Percentiles rank a stretch among this genome's conserved stretches.
Evolutionary conservation across 92 coral and sea anemone genomes (phyloP).

Genomic region (Phenganax subtilis): DNA sequence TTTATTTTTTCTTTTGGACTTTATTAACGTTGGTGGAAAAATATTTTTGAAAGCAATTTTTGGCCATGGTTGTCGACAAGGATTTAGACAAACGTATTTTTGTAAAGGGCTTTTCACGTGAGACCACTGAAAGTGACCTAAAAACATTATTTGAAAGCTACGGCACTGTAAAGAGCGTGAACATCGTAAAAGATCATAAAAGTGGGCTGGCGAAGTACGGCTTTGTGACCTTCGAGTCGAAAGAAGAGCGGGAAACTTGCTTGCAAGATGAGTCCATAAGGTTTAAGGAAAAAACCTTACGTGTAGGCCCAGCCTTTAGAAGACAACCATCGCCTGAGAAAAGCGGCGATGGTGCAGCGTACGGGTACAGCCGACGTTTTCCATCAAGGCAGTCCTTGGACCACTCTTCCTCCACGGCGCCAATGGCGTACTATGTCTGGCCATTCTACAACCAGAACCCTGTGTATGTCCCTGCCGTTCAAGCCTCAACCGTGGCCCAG

Average conservation of each 20-base stretch:
- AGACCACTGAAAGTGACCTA: conserved; percentile 91
- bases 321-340: conserved; percentile 54
- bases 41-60: not conserved
- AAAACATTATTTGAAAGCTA: conserved; percentile 78
- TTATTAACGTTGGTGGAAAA: not conserved
- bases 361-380: conserved; percentile 34
- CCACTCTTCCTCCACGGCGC: conserved; percentile 39
- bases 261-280: conserved; percentile 73
- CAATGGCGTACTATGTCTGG: conserved; percentile 33
- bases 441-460: conserved; percentile 34
- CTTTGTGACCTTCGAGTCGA: conserved; percentile 93
- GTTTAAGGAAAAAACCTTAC: conserved; percentile 81
- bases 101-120: conserved; percentile 91
- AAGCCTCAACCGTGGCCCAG: conserved; percentile 37
- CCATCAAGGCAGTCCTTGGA: conserved; percentile 36
- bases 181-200: conserved; percentile 83
- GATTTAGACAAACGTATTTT: conserved; percentile 68
- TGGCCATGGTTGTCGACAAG: conserved; percentile 31
- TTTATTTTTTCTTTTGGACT: conserved; percentile 16
- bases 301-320: conserved; percentile 76
- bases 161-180: conserved; percentile 84
- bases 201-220: conserved; percentile 95
- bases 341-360: conserved; percentile 24
- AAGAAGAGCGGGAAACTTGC: conserved; percentile 76
- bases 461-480: conserved; percentile 33